These are phyloP conservation scores for Molanna angustata DNA, from an alignment of 2,888 invertebrate species.

Conservation along the genomic window DNA sequence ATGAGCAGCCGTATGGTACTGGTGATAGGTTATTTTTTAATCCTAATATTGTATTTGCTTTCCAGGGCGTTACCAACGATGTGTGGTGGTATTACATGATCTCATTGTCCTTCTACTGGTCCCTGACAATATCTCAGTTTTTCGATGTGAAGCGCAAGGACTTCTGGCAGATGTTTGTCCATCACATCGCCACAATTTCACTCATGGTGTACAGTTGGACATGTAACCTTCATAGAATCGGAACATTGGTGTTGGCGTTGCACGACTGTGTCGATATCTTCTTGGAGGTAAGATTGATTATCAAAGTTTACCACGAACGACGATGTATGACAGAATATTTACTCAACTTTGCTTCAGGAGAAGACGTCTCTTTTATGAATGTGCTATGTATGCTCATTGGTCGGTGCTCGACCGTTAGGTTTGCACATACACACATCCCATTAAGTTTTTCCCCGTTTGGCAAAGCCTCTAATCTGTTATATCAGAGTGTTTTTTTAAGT, in stretches of 20 bases:
- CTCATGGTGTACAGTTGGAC: constrained; percentile 93
- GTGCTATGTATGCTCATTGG: no score
- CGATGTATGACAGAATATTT: no score
- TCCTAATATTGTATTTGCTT: neutral
- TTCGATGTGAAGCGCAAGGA: constrained; percentile 91
- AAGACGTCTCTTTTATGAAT: no score
- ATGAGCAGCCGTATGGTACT: no score
- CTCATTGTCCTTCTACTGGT: constrained; percentile 93
- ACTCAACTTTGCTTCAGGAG: no score
- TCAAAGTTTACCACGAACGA: no score
- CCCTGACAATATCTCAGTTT: constrained; percentile 88
- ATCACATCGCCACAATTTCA: constrained; percentile 90
- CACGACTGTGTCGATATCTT: constrained; percentile 92
- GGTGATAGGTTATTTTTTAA: no score
- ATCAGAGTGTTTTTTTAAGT: no score
- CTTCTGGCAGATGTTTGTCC: constrained; percentile 98
- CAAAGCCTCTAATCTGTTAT: no score
- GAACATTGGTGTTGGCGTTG: constrained; percentile 81
- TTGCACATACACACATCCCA: no score
- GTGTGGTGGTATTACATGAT: constrained; percentile 98
- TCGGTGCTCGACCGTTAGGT: no score
- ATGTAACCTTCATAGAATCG: constrained; percentile 88
- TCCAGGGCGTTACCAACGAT: constrained; percentile 74
- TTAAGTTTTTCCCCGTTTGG: no score
- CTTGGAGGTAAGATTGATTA: constrained; percentile 65